Evolutionary conservation across 2,888 invertebrate species (phyloP).

Genomic region (Xanthia icteritia): DNA sequence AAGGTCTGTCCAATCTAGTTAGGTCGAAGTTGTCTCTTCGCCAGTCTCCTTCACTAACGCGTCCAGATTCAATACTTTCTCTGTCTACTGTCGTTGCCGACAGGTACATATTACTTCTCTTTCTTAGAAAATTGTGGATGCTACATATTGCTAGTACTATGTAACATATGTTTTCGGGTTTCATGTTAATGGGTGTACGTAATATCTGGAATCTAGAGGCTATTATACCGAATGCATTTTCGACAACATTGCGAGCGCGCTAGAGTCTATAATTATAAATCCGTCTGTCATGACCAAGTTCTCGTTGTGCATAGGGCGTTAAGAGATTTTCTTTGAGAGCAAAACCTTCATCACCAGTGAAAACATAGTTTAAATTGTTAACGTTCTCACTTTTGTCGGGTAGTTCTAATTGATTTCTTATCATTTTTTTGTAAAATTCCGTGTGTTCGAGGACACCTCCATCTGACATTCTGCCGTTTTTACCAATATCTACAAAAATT

Average conservation of each 20-base stretch:
- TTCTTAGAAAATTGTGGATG: conserved; percentile 47
- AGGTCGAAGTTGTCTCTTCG: conserved; percentile 31
- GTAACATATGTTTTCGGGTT: conserved; percentile 39
- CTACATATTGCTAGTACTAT: no score
- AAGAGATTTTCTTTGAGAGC: conserved; percentile 47
- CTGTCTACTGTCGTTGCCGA: conserved; percentile 28
- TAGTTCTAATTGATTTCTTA: conserved; percentile 32
- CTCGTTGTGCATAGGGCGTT: conserved; percentile 50
- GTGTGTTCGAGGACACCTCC: no score
- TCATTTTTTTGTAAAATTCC: no score
- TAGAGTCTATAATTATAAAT: conserved; percentile 58
- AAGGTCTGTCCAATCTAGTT: conserved; percentile 31
- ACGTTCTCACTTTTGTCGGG: conserved; percentile 31
- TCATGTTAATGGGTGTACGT: conserved; percentile 40
- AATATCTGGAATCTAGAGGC: conserved; percentile 39
- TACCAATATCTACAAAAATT: no score
- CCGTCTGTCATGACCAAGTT: conserved; percentile 44
- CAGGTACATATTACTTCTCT: conserved; percentile 26
- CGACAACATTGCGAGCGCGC: conserved; percentile 33
- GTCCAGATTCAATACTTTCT: conserved; percentile 31
- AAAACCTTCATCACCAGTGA: conserved; percentile 44
- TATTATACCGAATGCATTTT: conserved; percentile 48
- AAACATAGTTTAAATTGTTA: conserved; percentile 50
- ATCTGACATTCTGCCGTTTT: no score
- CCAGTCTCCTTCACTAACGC: conserved; percentile 36